Evolutionary conservation across 1,140 invertebrate genomes (phyloP).

Genomic region (Drosophila kanapiae): DNA sequence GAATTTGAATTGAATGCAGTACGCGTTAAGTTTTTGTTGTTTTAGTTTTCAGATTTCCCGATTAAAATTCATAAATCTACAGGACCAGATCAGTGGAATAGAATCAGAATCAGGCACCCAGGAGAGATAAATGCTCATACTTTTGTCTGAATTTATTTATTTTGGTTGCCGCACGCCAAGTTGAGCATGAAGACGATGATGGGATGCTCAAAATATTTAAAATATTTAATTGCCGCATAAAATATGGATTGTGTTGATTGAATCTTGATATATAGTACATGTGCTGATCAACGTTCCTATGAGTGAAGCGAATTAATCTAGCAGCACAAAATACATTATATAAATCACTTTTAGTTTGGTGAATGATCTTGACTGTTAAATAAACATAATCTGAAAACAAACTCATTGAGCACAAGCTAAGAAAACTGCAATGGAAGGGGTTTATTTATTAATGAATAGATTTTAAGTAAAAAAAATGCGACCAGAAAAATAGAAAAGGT

Average conservation of each 20-base stretch:
- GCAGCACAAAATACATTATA: conserved; percentile 2
- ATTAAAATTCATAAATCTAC: conserved; percentile 50
- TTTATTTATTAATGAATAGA: background rate
- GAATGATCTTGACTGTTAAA: conserved; percentile 5
- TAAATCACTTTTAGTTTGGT: conserved; percentile 5
- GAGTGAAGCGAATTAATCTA: conserved; percentile 6
- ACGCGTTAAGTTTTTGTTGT: conserved; percentile 12
- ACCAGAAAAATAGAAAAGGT: background rate
- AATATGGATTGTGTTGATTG: conserved; percentile 54
- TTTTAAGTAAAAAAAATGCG: background rate
- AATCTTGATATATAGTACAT: conserved; percentile 20
- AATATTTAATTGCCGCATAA: conserved; percentile 54
- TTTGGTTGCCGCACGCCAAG: conserved; percentile 39
- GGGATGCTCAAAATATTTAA: conserved; percentile 63
- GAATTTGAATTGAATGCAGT: conserved; percentile 57
- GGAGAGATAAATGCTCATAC: conserved; percentile 42
- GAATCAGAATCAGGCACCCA: conserved; percentile 30
- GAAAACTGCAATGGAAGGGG: background rate
- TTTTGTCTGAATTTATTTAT: conserved; percentile 45
- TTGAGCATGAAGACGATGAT: conserved; percentile 34
- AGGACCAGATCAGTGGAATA: conserved; percentile 43
- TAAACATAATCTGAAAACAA: conserved; percentile 7
- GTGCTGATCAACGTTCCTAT: conserved; percentile 22
- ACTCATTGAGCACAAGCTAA: background rate
- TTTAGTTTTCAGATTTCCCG: background rate